Evolutionary conservation across 2,113 vertebrate species (phyloP).

Genomic region (Nicator chloris): DNA sequence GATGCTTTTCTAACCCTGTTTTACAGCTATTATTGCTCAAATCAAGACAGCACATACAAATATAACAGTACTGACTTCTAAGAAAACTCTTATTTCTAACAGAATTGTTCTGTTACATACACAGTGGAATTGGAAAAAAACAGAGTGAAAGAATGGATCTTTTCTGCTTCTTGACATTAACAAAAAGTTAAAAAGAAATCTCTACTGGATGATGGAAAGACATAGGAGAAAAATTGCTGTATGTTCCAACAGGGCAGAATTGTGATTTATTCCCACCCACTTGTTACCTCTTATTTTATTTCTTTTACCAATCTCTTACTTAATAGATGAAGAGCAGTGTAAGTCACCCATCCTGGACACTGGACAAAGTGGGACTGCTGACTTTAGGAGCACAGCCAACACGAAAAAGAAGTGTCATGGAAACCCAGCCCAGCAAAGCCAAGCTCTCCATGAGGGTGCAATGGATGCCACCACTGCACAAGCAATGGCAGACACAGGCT

Average conservation of each 20-base stretch:
- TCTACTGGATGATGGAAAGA: background rate
- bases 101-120: background rate
- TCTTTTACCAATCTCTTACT: background rate
- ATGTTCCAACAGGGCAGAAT: background rate
- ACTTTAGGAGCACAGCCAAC: background rate
- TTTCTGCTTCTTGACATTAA: background rate
- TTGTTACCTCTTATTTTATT: background rate
- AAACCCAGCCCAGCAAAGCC: background rate
- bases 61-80: background rate
- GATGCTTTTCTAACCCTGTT: background rate
- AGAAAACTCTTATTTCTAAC: background rate
- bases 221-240: background rate
- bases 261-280: background rate
- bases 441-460: background rate
- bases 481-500: background rate
- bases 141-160: background rate
- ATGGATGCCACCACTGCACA: background rate
- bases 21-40: background rate
- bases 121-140: background rate
- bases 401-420: background rate
- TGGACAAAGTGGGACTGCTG: background rate
- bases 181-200: background rate
- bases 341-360: background rate
- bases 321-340: background rate
- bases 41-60: background rate